A percentile compares a stretch with the other conserved stretches of the same genome.
These are phyloP conservation scores for Clarias laeviceps DNA, from an alignment of 2,797 vertebrate species.

Conservation along the genomic window DNA sequence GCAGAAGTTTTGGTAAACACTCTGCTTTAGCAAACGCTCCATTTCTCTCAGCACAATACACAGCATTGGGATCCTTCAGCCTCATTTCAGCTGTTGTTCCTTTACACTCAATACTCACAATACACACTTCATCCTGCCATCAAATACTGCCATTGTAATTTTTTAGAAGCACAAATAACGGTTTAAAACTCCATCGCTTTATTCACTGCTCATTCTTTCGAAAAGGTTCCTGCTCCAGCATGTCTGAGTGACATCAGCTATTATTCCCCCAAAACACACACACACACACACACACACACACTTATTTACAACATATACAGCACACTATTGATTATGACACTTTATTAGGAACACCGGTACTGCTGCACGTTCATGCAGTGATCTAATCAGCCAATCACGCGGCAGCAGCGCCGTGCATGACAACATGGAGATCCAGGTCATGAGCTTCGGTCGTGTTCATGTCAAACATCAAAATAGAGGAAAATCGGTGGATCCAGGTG, in stretches of 20 bases:
- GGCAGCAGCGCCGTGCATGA: too few species aligned
- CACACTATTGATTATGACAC: not conserved
- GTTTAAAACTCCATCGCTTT: not conserved
- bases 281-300: not conserved
- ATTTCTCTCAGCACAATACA: not conserved
- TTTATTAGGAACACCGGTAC: not conserved
- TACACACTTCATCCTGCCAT: not conserved
- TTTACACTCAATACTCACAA: not conserved
- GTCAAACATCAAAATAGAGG: not conserved
- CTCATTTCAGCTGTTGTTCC: constrained; percentile 14
- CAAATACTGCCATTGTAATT: not conserved
- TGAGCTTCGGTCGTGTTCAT: too few species aligned
- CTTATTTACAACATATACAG: not conserved
- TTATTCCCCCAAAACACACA: not conserved
- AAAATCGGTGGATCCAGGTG: not conserved
- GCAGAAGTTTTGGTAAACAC: constrained; percentile 12
- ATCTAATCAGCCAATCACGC: not conserved
- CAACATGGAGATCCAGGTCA: too few species aligned
- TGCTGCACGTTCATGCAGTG: not conserved
- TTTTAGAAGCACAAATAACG: not conserved
- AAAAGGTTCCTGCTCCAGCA: not conserved
- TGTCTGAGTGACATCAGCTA: not conserved
- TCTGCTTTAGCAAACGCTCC: constrained; percentile 11
- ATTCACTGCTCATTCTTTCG: not conserved
- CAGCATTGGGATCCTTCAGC: not conserved